These are phyloP conservation scores for Etheostoma cragini DNA, from an alignment of 2,113 vertebrate species.

Conservation along the genomic window DNA sequence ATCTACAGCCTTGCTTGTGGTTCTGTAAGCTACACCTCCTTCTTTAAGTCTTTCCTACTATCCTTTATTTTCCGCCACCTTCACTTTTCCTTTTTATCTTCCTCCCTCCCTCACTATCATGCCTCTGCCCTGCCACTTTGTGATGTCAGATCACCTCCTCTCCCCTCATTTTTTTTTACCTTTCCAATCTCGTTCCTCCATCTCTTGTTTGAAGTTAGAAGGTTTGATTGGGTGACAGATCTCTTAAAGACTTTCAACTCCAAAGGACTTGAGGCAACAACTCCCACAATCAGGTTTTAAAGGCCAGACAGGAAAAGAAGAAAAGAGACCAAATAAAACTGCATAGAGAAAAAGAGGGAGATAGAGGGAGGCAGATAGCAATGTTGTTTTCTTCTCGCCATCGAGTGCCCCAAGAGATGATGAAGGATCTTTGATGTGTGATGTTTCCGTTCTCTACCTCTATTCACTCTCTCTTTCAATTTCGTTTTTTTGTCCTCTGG, in stretches of 20 bases:
- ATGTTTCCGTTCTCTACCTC: slow-evolving; percentile 62
- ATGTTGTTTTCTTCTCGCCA: slow-evolving; percentile 72
- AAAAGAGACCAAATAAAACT: slow-evolving; percentile 57
- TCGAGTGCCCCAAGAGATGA: slow-evolving; percentile 75
- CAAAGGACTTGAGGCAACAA: slow-evolving; percentile 66
- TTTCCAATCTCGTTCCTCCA: slow-evolving; percentile 47
- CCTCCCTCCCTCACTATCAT: slow-evolving; percentile 18
- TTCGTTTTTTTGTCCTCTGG: slow-evolving; percentile 60
- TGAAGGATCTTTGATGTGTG: slow-evolving; percentile 77
- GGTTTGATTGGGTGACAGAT: slow-evolving; percentile 62
- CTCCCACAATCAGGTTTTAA: slow-evolving; percentile 66
- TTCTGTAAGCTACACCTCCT: background rate
- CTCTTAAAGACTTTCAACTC: slow-evolving; percentile 71
- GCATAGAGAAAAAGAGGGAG: slow-evolving; percentile 42
- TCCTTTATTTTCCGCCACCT: background rate
- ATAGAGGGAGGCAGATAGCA: slow-evolving; percentile 50
- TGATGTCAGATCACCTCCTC: slow-evolving; percentile 46
- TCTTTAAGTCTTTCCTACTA: background rate
- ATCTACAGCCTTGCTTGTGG: background rate
- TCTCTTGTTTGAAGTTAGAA: slow-evolving; percentile 69
- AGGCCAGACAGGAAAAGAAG: slow-evolving; percentile 57
- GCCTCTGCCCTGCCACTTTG: slow-evolving; percentile 29
- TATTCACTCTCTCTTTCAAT: slow-evolving; percentile 23
- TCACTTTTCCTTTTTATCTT: slow-evolving; percentile 35
- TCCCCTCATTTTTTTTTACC: slow-evolving; percentile 57